Evolutionary conservation across 2,888 invertebrate species (phyloP).

Genomic region (Phalera bucephala): DNA sequence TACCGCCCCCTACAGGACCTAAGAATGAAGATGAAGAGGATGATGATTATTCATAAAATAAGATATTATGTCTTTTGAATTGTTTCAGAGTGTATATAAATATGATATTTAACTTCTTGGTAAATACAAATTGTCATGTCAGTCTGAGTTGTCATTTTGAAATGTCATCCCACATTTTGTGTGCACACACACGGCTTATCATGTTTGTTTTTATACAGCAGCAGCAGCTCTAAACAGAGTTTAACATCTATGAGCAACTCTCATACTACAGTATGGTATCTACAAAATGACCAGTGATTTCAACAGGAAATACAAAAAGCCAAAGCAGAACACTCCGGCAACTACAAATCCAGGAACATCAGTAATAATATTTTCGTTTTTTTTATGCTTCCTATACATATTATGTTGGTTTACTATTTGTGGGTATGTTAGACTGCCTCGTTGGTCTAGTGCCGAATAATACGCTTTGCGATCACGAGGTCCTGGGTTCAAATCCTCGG

Average conservation of each 20-base stretch:
- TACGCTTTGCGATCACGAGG: too few relatives aligned
- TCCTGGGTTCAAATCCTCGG: too few relatives aligned
- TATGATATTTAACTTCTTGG: neutral
- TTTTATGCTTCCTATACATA: too few relatives aligned
- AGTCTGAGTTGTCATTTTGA: too few relatives aligned
- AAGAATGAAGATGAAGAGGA: slow-evolving; percentile 76
- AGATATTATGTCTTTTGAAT: slow-evolving; percentile 1
- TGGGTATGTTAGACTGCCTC: too few relatives aligned
- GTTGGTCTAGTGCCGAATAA: too few relatives aligned
- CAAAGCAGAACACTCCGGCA: slow-evolving; percentile 48
- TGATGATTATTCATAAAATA: slow-evolving; percentile 72
- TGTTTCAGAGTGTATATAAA: neutral
- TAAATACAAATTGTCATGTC: slow-evolving; percentile 7
- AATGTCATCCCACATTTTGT: too few relatives aligned
- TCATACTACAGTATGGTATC: slow-evolving; percentile 32
- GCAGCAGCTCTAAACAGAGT: too few relatives aligned
- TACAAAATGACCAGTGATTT: slow-evolving; percentile 56
- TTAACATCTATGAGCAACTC: neutral
- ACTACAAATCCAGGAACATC: slow-evolving; percentile 52
- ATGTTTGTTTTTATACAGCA: too few relatives aligned
- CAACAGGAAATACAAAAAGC: slow-evolving; percentile 54
- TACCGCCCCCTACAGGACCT: slow-evolving; percentile 61
- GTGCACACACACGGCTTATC: too few relatives aligned
- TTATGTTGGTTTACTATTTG: too few relatives aligned
- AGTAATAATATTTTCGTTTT: slow-evolving; percentile 44